These are phyloP conservation scores for Cryptotis parvus DNA, from an alignment of 2,113 vertebrate genomes.

Conservation along the genomic window DNA sequence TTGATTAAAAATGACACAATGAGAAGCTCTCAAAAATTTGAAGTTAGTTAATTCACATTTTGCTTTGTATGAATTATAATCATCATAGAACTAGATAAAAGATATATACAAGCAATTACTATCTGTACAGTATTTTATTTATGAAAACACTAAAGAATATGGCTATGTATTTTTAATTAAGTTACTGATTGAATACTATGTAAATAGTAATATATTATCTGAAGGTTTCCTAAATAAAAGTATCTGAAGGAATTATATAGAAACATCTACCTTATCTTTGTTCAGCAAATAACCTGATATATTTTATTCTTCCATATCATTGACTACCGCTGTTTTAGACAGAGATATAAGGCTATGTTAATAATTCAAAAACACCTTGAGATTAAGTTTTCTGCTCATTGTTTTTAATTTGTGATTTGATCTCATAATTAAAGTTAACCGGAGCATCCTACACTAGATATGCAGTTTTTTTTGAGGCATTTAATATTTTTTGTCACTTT, in stretches of 20 bases:
- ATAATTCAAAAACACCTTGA: constrained; percentile 20
- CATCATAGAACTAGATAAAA: constrained; percentile 57
- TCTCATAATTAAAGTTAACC: constrained; percentile 31
- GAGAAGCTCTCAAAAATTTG: constrained; percentile 44
- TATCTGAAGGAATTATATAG: constrained; percentile 76
- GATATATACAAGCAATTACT: constrained; percentile 64
- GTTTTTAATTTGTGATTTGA: constrained; percentile 52
- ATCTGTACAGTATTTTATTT: constrained; percentile 65
- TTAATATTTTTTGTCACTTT: constrained; percentile 51
- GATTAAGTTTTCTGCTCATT: constrained; percentile 41
- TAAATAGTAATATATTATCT: constrained; percentile 69
- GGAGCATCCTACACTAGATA: neutral
- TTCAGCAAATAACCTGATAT: constrained; percentile 61
- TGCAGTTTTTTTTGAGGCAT: constrained; percentile 6
- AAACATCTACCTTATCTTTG: constrained; percentile 61
- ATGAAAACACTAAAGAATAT: constrained; percentile 77
- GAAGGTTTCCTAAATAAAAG: constrained; percentile 56
- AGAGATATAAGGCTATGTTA: neutral
- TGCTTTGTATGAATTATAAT: constrained; percentile 75
- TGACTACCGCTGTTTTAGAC: constrained; percentile 40
- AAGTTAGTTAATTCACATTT: constrained; percentile 61
- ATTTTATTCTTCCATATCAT: constrained; percentile 54
- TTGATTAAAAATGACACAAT: constrained; percentile 66
- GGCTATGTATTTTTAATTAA: constrained; percentile 75
- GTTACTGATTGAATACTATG: constrained; percentile 71